A percentile compares a stretch with the other conserved stretches of the same genome.
Evolutionary conservation across 2,113 vertebrate genomes (phyloP).

Genomic region (Malurus cyaneus): DNA sequence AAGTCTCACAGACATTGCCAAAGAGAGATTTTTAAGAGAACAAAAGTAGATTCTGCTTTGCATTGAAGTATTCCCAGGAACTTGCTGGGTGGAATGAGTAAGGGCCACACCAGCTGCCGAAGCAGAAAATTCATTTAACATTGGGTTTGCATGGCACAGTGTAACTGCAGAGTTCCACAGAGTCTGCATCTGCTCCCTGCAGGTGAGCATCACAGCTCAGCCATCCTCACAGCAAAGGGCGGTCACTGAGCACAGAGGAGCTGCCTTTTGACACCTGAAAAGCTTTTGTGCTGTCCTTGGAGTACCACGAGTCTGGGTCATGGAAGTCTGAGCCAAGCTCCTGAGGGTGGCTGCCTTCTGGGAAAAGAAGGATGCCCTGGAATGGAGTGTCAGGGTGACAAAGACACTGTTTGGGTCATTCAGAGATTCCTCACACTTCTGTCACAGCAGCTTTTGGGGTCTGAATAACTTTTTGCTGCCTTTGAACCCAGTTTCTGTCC

Average conservation of each 20-base stretch:
- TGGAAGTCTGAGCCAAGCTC: neutral
- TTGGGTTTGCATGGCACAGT: neutral
- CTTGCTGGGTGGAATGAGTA: neutral
- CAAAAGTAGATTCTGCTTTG: neutral
- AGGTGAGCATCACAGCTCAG: neutral
- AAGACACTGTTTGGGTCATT: neutral
- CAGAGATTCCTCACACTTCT: neutral
- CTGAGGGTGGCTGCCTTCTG: neutral
- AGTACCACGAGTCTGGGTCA: neutral
- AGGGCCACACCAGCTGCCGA: neutral
- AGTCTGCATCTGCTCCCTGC: neutral
- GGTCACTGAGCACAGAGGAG: neutral
- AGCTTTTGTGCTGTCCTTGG: neutral
- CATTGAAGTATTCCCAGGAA: neutral
- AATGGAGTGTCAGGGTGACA: neutral
- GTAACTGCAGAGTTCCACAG: constrained; percentile 37
- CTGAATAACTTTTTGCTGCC: neutral
- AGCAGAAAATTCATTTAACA: neutral
- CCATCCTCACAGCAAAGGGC: neutral
- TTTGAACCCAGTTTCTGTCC: neutral
- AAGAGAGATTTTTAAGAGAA: neutral
- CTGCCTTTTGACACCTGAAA: neutral
- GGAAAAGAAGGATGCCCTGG: neutral
- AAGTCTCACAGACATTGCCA: neutral
- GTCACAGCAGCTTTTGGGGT: neutral